Evolutionary conservation across 2,113 vertebrate species (phyloP), one percentile per base, ranked within the genome.

Genomic region (Pipra filicauda): DNA sequence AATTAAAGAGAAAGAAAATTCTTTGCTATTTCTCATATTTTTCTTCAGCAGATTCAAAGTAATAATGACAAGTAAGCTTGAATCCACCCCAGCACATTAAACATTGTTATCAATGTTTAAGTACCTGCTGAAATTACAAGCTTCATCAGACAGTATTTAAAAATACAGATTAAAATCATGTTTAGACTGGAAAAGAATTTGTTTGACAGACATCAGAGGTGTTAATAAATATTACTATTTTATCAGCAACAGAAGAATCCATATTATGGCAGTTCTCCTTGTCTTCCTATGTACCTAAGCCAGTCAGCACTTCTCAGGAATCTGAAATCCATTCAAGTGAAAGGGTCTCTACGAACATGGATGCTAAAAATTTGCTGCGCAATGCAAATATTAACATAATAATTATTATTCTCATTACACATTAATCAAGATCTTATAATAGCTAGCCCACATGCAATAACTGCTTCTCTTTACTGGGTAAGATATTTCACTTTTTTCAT

Each of bases 131-230:
- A 27, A 87, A 88, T 27, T 61, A 37, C 12, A 86, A 61, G 28
- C 23, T 46, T 89, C 61, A 77, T 84, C 59, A 94, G 12, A 76
- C 69, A 48, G 8, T 71, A 95, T 91, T 81, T 93, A 69, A 97
- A 97, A 97, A 97, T n/a, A 80, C 6, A 59, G 37, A 94, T 57
- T 69, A 71, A 94, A 96, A 95, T 79, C 0, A 51, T 66, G 54
- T 69, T 94, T 76, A 86, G 43, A 88, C 12, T 46, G 20, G 37
- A 88, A 74, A 88, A 89, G 1, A 85, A 61, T 51, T 81, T 81
- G 70, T 72, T 73, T 81, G 61, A 94, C 33, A 89, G 58, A 85
- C 77, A 96, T 35, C 48, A 80, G 73, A 93, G 43, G n/a, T 93
- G 69, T 86, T 78, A 96, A 75, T 74, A 95, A 95, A 83, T 28